Evolutionary conservation across 2,888 invertebrate species (phyloP).

Genomic region (Trachelus stipa): DNA sequence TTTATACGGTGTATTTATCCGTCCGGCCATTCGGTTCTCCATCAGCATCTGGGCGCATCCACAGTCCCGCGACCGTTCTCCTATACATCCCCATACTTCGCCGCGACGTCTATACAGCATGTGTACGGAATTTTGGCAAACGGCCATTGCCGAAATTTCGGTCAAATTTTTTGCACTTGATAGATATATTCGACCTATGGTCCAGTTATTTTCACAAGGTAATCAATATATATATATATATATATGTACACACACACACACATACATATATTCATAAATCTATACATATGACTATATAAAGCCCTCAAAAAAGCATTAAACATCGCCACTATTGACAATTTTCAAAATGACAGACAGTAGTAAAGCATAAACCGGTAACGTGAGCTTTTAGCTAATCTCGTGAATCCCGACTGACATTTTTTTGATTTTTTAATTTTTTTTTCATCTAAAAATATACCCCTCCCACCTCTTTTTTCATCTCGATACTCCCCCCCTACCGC

Average conservation of each 20-base stretch:
- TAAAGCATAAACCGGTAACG: not conserved
- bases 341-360: not conserved
- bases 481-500: not conserved
- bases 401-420: too few species aligned
- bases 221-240: not conserved
- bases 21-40: slow-evolving; percentile 6
- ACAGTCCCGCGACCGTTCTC: not conserved
- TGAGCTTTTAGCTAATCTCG: not conserved
- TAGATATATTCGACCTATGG: slow-evolving; percentile 30
- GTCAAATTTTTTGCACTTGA: slow-evolving; percentile 31
- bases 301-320: not conserved
- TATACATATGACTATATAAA: too few species aligned
- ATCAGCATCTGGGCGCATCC: not conserved
- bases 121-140: slow-evolving; percentile 36
- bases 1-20: slow-evolving; percentile 31
- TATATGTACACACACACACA: too few species aligned
- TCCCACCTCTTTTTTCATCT: not conserved
- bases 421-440: not conserved
- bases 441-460: not conserved
- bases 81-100: not conserved
- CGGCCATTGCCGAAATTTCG: slow-evolving; percentile 44
- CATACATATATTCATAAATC: too few species aligned
- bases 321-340: not conserved
- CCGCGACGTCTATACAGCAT: not conserved
- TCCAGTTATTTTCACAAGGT: not conserved